Conservation (phyloP, 92 coral and sea anemone species). For the Epizoanthus illoricatus region DNA sequence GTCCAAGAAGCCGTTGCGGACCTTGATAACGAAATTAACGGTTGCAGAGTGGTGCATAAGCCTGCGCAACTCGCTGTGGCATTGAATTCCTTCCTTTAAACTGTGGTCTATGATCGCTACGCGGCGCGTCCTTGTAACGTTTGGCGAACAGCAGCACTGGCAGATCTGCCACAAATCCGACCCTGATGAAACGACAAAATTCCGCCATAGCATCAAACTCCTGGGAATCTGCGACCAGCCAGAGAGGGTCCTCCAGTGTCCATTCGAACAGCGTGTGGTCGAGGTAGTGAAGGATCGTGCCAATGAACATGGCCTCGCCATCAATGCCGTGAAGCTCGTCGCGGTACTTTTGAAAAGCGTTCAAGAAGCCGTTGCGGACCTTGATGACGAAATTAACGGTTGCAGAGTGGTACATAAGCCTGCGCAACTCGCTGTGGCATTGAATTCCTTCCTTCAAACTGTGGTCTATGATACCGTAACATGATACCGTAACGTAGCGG, state of each 20-base stretch:
- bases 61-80: too few species aligned
- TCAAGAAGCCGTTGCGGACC: background rate
- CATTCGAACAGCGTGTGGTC: background rate
- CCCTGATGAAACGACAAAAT: background rate
- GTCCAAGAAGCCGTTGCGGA: too few species aligned
- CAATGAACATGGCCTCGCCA: background rate
- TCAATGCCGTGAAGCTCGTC: background rate
- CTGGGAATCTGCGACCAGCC: background rate
- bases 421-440: background rate
- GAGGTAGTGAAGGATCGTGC: background rate
- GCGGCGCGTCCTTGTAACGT: too few species aligned
- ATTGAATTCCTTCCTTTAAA: too few species aligned
- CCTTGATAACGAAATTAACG: too few species aligned
- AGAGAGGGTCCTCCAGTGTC: background rate
- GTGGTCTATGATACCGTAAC: background rate
- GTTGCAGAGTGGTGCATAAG: too few species aligned
- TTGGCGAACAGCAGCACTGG: background rate
- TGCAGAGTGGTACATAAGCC: background rate
- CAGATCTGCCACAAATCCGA: background rate
- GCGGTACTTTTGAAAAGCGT: background rate
- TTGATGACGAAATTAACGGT: background rate
- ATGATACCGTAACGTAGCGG: too few species aligned
- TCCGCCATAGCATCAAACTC: background rate
- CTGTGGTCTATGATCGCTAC: too few species aligned
- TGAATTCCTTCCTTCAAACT: background rate